phyloP scores from a whole-genome alignment of 2,888 invertebrate genomes.

The Eugnorisma glareosa region DNA sequence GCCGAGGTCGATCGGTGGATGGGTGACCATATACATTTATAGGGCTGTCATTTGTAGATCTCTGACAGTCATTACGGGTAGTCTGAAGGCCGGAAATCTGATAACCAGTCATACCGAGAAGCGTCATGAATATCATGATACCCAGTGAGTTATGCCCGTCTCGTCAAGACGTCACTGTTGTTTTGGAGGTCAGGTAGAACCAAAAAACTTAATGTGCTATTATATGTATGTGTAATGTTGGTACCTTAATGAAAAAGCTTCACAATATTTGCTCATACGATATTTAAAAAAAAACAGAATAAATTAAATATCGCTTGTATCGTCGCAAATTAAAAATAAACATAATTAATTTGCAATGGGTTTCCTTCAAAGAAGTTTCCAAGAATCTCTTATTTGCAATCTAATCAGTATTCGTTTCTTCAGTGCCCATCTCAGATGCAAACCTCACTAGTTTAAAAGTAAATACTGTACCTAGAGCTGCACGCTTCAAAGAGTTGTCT shows the following conservation, averaged over 20 bases:
- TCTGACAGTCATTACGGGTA: background rate
- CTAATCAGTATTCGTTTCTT: conserved; percentile 16
- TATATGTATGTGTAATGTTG: background rate
- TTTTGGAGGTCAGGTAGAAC: too few relatives aligned
- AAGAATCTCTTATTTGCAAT: conserved; percentile 14
- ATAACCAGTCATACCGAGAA: background rate
- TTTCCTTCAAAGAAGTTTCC: too few relatives aligned
- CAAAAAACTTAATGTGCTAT: background rate
- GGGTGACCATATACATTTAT: background rate
- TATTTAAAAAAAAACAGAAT: background rate
- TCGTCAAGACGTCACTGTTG: too few relatives aligned
- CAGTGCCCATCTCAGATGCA: conserved; percentile 15
- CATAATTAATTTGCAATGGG: background rate
- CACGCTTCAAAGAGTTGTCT: too few relatives aligned
- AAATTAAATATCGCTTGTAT: background rate
- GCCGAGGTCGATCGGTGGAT: background rate
- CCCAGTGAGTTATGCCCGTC: too few relatives aligned
- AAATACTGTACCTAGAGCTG: background rate
- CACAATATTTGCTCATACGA: background rate
- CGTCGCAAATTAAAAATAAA: background rate
- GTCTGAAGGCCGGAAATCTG: background rate
- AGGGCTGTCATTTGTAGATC: background rate
- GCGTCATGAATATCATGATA: too few relatives aligned
- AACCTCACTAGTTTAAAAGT: conserved; percentile 13
- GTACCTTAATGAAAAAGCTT: background rate